Evolutionary conservation across 2,888 invertebrate genomes (phyloP).

Genomic region (Stenolophus ochropezus): DNA sequence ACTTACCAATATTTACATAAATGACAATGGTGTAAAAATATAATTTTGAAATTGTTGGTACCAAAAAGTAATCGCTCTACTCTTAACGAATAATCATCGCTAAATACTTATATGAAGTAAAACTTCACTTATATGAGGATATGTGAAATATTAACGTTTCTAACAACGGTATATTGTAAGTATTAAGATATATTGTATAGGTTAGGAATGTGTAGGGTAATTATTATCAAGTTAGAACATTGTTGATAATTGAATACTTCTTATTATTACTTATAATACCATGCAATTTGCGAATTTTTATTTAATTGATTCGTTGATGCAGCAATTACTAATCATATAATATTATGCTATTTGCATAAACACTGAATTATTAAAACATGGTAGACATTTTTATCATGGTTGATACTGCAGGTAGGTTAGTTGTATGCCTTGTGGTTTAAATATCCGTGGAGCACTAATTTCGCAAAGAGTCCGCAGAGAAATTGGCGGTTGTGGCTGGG

Average conservation of each 20-base stretch:
- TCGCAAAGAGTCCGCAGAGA: conserved; percentile 10
- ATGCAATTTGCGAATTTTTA: conserved; percentile 21
- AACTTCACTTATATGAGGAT: no score
- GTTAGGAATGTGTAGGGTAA: background rate
- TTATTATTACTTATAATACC: conserved; percentile 12
- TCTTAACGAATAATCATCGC: no score
- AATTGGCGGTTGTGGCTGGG: conserved; percentile 31
- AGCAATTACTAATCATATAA: background rate
- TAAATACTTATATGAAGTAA: no score
- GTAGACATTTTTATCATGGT: conserved; percentile 9
- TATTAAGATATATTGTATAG: no score
- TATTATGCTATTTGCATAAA: conserved; percentile 29
- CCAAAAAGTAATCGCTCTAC: no score
- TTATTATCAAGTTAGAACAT: background rate
- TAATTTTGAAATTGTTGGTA: no score
- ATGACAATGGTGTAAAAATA: no score
- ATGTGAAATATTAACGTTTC: no score
- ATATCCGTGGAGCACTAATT: conserved; percentile 17
- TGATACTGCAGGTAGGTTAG: conserved; percentile 7
- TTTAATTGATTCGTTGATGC: conserved; percentile 20
- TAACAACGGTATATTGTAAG: no score
- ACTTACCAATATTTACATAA: no score
- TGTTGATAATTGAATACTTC: conserved; percentile 2
- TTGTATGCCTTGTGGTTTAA: conserved; percentile 5
- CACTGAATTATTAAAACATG: conserved; percentile 9